These are phyloP conservation scores for Aratinga solstitialis DNA, from an alignment of 2,797 vertebrate genomes.

Conservation along the genomic window DNA sequence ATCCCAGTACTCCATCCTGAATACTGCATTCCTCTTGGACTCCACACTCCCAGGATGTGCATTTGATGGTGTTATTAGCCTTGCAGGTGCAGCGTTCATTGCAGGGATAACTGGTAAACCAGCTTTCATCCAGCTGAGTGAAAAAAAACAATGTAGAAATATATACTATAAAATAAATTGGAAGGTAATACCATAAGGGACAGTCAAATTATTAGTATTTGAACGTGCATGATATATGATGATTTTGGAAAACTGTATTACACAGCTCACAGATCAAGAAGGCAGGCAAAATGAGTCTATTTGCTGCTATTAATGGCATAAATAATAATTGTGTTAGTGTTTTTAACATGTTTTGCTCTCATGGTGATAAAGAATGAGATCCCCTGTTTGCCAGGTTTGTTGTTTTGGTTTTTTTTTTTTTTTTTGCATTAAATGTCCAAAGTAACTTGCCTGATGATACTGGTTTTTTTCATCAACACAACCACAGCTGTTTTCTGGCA, in stretches of 20 bases:
- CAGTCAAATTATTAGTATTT: not conserved
- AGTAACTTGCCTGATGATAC: conserved; percentile 80
- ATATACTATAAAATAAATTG: not conserved
- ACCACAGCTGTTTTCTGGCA: conserved; percentile 82
- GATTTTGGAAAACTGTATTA: not conserved
- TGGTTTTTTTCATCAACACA: conserved; percentile 79
- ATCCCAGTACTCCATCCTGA: conserved; percentile 84
- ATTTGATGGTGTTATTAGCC: conserved; percentile 70
- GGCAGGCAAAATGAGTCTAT: not conserved
- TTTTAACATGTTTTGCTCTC: not conserved
- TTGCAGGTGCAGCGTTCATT: conserved; percentile 83
- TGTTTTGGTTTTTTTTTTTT: not conserved
- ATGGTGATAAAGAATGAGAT: not conserved
- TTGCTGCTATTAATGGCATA: not conserved
- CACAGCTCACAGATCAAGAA: not conserved
- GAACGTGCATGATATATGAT: not conserved
- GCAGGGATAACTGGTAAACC: conserved; percentile 82
- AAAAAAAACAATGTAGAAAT: not conserved
- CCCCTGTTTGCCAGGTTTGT: fast-evolving
- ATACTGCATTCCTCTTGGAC: conserved; percentile 82
- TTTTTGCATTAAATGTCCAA: not conserved
- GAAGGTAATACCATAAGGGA: not conserved
- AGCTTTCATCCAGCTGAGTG: conserved; percentile 81
- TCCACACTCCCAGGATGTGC: conserved; percentile 84
- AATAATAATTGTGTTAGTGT: not conserved